phyloP scores from a whole-genome alignment of 1,140 invertebrate species.

The Bilobella aurantiaca region DNA sequence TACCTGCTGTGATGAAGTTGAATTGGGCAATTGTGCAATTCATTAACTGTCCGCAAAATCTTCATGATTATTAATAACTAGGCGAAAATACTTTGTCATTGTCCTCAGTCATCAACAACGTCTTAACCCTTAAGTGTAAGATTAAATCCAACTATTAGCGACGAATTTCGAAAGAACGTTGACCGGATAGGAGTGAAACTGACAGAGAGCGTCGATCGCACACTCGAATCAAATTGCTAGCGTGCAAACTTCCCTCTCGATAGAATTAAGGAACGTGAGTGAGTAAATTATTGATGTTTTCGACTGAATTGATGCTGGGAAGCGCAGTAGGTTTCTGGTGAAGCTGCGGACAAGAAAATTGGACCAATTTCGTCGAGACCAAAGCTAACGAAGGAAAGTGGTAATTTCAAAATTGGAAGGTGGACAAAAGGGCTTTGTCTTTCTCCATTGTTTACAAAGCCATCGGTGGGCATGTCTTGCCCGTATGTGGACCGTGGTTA shows the following conservation, averaged over 20 bases:
- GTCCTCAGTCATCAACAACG: too few species aligned
- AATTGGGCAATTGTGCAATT: background rate
- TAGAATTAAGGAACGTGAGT: background rate
- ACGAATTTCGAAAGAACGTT: background rate
- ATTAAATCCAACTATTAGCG: too few species aligned
- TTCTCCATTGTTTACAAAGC: constrained; percentile 1
- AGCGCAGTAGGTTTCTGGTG: background rate
- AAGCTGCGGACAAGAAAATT: background rate
- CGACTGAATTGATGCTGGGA: background rate
- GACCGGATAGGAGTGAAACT: background rate
- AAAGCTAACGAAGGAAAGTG: background rate
- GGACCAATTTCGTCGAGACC: background rate
- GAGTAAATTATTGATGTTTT: too few species aligned
- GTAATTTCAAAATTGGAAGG: background rate
- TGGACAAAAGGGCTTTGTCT: background rate
- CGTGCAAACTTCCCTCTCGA: background rate
- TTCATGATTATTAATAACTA: too few species aligned
- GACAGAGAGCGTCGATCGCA: background rate
- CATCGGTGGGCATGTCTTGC: background rate
- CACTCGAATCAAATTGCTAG: background rate
- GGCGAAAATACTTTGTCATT: too few species aligned
- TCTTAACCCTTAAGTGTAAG: too few species aligned
- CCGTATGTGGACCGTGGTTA: background rate
- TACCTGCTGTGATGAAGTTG: background rate
- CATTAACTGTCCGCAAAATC: too few species aligned